Evolutionary conservation across 2,797 vertebrate genomes (phyloP).

Genomic region (Sebastes steindachneri): DNA sequence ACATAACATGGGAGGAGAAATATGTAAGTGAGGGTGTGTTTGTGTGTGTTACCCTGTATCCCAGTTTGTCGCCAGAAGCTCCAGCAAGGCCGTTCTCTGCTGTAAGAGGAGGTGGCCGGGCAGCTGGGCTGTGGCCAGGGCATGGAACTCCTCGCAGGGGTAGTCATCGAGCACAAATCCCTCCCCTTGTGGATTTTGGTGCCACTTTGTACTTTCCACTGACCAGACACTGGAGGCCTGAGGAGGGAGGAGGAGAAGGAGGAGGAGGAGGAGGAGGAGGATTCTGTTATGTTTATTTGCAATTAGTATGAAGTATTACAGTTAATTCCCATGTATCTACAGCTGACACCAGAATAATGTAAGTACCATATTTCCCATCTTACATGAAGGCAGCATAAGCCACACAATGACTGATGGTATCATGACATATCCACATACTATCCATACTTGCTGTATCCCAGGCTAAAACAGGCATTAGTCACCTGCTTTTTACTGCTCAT

Average conservation of each 20-base stretch:
- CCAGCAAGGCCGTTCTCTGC: conserved; percentile 78
- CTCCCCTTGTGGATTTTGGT: conserved; percentile 31
- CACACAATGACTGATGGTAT: neutral
- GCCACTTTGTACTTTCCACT: conserved; percentile 69
- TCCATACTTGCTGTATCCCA: conserved; percentile 8
- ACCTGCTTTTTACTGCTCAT: conserved; percentile 43
- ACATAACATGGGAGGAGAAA: neutral
- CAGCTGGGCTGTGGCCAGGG: conserved; percentile 77
- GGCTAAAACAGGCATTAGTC: conserved; percentile 52
- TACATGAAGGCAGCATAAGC: neutral
- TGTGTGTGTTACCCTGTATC: conserved; percentile 79
- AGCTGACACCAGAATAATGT: neutral
- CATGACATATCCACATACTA: conserved; percentile 14
- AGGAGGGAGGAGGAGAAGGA: neutral
- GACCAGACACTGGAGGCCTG: conserved; percentile 83
- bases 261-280: neutral
- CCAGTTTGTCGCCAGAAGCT: conserved; percentile 83
- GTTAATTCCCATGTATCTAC: neutral
- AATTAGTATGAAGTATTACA: neutral
- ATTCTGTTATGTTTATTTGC: neutral
- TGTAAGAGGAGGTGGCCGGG: conserved; percentile 57
- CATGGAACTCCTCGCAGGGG: conserved; percentile 81
- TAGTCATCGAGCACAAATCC: conserved; percentile 80
- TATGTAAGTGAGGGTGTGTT: neutral
- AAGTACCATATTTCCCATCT: neutral